Percentiles rank a stretch among this genome's conserved stretches.
phyloP scores from a whole-genome alignment of 1,140 invertebrate species.

The Homalodisca vitripennis region DNA sequence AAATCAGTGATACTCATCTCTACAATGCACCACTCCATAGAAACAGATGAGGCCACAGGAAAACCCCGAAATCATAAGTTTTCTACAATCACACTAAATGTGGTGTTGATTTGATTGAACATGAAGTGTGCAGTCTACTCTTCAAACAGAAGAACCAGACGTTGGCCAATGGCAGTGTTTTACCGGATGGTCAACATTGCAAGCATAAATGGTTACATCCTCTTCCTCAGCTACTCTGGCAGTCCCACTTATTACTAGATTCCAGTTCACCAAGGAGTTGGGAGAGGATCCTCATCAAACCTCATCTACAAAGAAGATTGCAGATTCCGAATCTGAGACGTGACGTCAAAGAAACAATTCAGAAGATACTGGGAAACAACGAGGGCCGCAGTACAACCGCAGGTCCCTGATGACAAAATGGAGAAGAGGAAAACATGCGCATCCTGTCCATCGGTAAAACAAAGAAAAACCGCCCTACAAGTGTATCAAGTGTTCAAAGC shows the following conservation, averaged over 20 bases:
- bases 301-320: background rate
- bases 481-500: slow-evolving; percentile 4
- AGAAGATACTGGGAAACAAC: background rate
- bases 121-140: slow-evolving; percentile 42
- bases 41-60: slow-evolving; percentile 36
- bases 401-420: slow-evolving; percentile 5
- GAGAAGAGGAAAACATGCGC: slow-evolving; percentile 20
- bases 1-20: slow-evolving; percentile 42
- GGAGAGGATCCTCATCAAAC: slow-evolving; percentile 26
- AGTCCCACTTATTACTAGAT: slow-evolving; percentile 25
- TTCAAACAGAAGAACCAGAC: slow-evolving; percentile 37
- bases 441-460: slow-evolving; percentile 7
- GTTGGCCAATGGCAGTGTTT: slow-evolving; percentile 45
- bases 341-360: background rate
- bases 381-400: background rate
- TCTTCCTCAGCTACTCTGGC: slow-evolving; percentile 29
- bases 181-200: slow-evolving; percentile 40
- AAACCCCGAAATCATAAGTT: slow-evolving; percentile 43
- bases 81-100: slow-evolving; percentile 44
- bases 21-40: slow-evolving; percentile 39
- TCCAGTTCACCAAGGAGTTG: slow-evolving; percentile 39
- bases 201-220: slow-evolving; percentile 35
- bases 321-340: background rate
- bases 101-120: slow-evolving; percentile 45
- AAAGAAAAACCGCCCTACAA: slow-evolving; percentile 26